Evolutionary conservation across 1,140 invertebrate species (phyloP).

Genomic region (Stegodyphus dumicola): DNA sequence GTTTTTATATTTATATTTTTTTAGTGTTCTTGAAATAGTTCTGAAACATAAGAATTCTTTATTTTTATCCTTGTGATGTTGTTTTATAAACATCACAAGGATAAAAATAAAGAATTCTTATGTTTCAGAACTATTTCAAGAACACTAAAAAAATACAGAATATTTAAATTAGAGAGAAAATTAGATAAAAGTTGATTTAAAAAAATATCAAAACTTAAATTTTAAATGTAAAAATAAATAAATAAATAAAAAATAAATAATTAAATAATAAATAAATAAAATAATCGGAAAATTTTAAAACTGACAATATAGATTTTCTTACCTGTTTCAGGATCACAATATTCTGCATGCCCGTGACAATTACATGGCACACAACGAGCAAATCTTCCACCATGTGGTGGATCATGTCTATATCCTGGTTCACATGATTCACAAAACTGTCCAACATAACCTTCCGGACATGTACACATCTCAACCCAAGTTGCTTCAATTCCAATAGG

Average conservation of each 20-base stretch:
- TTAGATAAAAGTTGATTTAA: neutral
- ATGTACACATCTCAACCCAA: constrained; percentile 95
- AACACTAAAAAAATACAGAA: too few species aligned
- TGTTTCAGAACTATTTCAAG: too few species aligned
- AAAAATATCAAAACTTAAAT: neutral
- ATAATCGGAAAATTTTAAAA: neutral
- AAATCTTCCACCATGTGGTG: constrained; percentile 89
- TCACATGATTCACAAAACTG: constrained; percentile 98
- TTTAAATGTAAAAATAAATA: neutral
- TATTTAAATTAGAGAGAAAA: neutral
- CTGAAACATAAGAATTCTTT: too few species aligned
- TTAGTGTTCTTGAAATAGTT: too few species aligned
- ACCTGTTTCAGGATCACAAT: constrained; percentile 95
- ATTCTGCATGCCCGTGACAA: constrained; percentile 94
- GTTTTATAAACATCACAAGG: too few species aligned
- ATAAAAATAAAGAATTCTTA: too few species aligned
- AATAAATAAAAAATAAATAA: neutral
- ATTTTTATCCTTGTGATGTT: too few species aligned
- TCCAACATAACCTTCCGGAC: constrained; percentile 88
- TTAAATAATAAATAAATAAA: too few species aligned
- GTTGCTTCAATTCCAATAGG: constrained; percentile 82
- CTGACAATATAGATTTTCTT: constrained; percentile 61
- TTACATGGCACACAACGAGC: constrained; percentile 94
- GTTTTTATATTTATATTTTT: too few species aligned
- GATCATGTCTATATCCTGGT: constrained; percentile 90